These are phyloP conservation scores for Diachrysia chrysitis DNA, from an alignment of 2,888 invertebrate genomes.

Conservation along the genomic window DNA sequence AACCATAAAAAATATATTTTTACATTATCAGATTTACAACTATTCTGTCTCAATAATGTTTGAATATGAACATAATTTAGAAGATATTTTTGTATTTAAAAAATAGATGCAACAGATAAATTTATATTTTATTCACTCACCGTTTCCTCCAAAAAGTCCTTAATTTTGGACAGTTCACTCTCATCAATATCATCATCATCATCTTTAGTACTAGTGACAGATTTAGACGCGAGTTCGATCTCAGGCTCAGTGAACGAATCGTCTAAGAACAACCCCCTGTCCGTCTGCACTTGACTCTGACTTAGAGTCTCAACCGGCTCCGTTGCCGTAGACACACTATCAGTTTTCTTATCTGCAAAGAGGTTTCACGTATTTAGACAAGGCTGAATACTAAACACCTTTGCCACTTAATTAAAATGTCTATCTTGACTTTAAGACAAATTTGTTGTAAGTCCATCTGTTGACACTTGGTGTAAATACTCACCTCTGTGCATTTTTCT, in stretches of 20 bases:
- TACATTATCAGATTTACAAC: too few species aligned
- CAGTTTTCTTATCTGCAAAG: conserved; percentile 78
- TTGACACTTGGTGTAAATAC: conserved; percentile 32
- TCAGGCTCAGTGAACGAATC: conserved; percentile 68
- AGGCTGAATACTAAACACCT: conserved; percentile 4
- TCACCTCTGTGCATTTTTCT: conserved; percentile 86
- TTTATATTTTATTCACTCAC: too few species aligned
- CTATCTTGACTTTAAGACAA: conserved; percentile 3
- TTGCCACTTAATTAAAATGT: neutral
- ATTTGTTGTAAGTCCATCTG: neutral
- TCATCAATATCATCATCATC: conserved; percentile 84
- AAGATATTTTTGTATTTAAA: too few species aligned
- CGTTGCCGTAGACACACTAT: conserved; percentile 71
- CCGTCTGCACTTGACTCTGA: conserved; percentile 62
- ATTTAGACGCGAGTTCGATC: conserved; percentile 69
- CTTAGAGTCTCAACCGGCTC: conserved; percentile 68
- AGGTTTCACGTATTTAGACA: neutral
- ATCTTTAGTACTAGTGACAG: conserved; percentile 73
- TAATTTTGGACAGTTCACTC: conserved; percentile 77
- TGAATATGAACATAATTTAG: too few species aligned
- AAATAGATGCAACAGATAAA: too few species aligned
- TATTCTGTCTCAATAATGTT: too few species aligned
- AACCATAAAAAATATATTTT: too few species aligned
- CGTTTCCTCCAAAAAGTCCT: conserved; percentile 83
- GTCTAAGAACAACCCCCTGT: conserved; percentile 60